Base-by-base conservation (phyloP, 2,113 vertebrate species). In the Taurulus bubalis region DNA sequence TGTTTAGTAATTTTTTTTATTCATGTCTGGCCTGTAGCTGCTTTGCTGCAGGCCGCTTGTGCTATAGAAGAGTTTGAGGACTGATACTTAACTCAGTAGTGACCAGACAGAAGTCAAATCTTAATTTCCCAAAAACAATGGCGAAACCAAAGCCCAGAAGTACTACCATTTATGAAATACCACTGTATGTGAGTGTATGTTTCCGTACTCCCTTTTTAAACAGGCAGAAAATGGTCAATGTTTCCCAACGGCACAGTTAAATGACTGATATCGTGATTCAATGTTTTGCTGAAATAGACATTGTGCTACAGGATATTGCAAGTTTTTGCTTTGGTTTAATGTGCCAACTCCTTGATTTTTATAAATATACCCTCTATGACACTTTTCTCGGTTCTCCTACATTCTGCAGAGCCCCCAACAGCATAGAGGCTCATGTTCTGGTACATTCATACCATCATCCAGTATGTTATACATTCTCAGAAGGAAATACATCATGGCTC, bases 21-120 rank as follows among this genome's bases (percentile, higher is more conserved):
- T 66, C 75, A 79, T 74, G 68, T 82, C 84, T 90, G 91, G 88
- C 88, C 67, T 86, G 79, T 47, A 66, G 75, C 75, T 81, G 65
- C 66, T 80, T 74, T 71, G 65, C 68, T 89, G 84, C 79, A 82
- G 75, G 75, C 83, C 34, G 15, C 69, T 60, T 22, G 66, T 84
- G 80, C 73, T 77, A 70, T 79, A 63, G 82, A 83, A 80, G 87
- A 87, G 85, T 92, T 89, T 77, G 79, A 82, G 81, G 86, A 79
- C 75, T 85, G 85, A 42, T 73, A 76, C 60, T 93, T 90, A 90
- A 93, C 88, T 84, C 88, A 91, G 65, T 90, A 90, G 34, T 85
- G 84, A 80, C 88, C 86, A 81, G 67, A 81, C 79, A 66, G 60
- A 89, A 84, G 60, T 73, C 0, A 69, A 83, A 65, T 45, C 36